These are phyloP conservation scores for Synaphobranchus kaupii DNA, from an alignment of 2,797 vertebrate genomes.

Conservation along the genomic window DNA sequence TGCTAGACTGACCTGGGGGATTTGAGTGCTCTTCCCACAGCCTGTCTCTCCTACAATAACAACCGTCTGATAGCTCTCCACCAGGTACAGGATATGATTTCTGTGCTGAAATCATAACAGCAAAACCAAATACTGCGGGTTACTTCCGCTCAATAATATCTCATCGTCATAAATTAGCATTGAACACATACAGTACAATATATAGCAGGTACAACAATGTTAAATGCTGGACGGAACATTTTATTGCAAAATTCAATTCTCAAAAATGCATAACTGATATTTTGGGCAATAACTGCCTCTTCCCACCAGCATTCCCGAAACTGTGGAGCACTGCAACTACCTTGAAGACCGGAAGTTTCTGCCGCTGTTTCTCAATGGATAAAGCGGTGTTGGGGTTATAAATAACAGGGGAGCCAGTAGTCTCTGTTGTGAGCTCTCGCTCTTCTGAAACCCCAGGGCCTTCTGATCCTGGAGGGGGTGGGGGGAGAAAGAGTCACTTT, in stretches of 20 bases:
- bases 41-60: conserved; percentile 97
- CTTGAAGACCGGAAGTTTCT: conserved; percentile 97
- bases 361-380: conserved; percentile 95
- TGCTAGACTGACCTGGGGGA: conserved; percentile 83
- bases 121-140: neutral
- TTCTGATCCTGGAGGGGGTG: conserved; percentile 77
- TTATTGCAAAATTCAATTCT: neutral
- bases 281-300: neutral
- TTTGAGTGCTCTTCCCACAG: conserved; percentile 95
- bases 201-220: neutral
- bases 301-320: neutral
- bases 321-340: conserved; percentile 59
- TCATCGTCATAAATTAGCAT: neutral
- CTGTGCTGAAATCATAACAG: conserved; percentile 79
- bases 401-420: conserved; percentile 77
- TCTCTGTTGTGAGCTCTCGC: conserved; percentile 86
- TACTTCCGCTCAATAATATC: neutral
- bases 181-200: neutral
- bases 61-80: conserved; percentile 94
- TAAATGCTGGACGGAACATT: neutral
- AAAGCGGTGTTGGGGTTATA: conserved; percentile 91
- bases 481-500: neutral
- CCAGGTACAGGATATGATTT: conserved; percentile 95
- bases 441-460: conserved; percentile 91
- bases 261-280: neutral